Base-by-base conservation (phyloP, 2,888 invertebrate genomes). In the Athripsodes cinereus region DNA sequence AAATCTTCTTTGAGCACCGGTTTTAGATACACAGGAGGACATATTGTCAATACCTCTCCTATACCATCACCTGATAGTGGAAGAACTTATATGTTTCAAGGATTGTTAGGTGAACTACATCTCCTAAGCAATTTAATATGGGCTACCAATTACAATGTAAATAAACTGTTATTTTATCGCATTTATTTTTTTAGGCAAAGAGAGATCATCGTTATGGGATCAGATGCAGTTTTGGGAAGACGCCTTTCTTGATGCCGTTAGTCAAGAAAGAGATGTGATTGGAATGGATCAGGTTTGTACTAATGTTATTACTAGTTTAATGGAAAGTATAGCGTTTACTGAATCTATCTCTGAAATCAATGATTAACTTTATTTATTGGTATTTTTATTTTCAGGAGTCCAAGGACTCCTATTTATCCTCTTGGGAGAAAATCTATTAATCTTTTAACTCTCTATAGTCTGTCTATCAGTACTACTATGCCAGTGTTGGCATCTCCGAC, bases 181-280 rank as follows among this genome's bases (percentile, higher is more conserved):
- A 26, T 26, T n/a, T n/a, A n/a, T n/a, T 53, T 16, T 53, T 58
- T 13, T 35, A 79, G 79, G 85, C 34, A 93, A 93, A 72, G 92
- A 93, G 64, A 75, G 96, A 65, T 88, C 92, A 1, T 83, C 85
- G 57, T 75, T 99, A 26, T 99, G 98, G 98, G 97, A 98, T 74
- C 96, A 98, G 79, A 94, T 96, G 92, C 95, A 96, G 70, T 99
- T 99, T 75, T 99, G 99, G 99, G 99, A 99, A 72, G 98, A 99
- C 71, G 92, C 96, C 0, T 99, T 99, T 71, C 78, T 98, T 57
- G 99, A 99, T 75, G 96, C 98, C 0, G 98, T 99, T 1, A 87
- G 87, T 47, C 98, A 99, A 73, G 99, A 99, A 71, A 81, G 99
- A 20, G 99, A 99, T 70, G 94, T 98, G 86, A 92, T 98, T 66